Evolutionary conservation across 2,113 vertebrate genomes (phyloP).

Genomic region (Poicephalus gulielmi): DNA sequence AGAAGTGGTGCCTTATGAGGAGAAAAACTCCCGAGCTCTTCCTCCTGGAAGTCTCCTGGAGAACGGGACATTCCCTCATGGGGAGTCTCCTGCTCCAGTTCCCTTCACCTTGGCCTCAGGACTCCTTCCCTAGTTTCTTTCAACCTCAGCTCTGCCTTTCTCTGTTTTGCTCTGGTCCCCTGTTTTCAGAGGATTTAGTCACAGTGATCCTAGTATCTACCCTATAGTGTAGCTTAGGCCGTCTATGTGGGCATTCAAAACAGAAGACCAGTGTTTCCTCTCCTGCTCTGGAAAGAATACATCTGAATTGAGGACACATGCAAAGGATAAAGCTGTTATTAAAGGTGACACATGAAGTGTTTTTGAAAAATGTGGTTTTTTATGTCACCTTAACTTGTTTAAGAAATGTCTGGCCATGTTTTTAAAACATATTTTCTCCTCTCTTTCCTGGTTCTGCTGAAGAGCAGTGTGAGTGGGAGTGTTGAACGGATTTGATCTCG

Average conservation of each 20-base stretch:
- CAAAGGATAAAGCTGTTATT: neutral
- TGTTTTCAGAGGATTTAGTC: neutral
- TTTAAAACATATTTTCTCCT: constrained; percentile 10
- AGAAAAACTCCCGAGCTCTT: neutral
- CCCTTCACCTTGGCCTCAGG: neutral
- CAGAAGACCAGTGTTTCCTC: neutral
- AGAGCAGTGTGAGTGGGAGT: constrained; percentile 44
- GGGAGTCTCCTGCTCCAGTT: neutral
- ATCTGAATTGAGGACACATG: neutral
- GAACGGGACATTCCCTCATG: fast-evolving
- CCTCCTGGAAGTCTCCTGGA: neutral
- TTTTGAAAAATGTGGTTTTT: constrained; percentile 7
- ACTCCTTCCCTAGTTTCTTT: neutral
- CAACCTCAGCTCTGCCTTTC: neutral
- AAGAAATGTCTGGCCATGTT: neutral
- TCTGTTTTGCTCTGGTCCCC: neutral
- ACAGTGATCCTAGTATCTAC: neutral
- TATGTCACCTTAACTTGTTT: constrained; percentile 12
- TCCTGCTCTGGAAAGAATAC: neutral
- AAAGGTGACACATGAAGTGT: neutral
- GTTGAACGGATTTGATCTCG: constrained; percentile 25
- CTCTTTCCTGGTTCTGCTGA: neutral
- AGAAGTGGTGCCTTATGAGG: neutral
- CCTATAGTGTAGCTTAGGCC: fast-evolving
- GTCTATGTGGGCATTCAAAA: neutral